phyloP scores from a whole-genome alignment of 2,797 vertebrate species.

The Cynodonichthys magdalenae region DNA sequence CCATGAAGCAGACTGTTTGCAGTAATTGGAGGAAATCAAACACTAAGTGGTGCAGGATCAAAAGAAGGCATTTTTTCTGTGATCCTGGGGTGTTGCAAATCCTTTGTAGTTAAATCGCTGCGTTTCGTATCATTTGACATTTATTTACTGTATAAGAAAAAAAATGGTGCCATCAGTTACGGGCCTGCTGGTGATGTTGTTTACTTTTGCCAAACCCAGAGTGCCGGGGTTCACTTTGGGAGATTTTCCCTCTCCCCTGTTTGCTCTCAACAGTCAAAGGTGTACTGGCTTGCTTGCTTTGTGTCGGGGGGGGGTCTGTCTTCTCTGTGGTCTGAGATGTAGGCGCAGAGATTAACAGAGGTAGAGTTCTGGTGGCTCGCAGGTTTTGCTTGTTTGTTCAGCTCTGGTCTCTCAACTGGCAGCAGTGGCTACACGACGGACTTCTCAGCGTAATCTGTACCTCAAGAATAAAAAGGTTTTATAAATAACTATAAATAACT shows the following conservation, averaged over 20 bases:
- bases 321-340: conserved; percentile 66
- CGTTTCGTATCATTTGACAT: conserved; percentile 80
- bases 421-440: conserved; percentile 3
- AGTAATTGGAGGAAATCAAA: conserved; percentile 82
- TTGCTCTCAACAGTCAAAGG: conserved; percentile 72
- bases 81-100: conserved; percentile 82
- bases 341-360: conserved; percentile 74
- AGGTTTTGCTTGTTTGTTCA: conserved; percentile 71
- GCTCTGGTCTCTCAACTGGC: conserved; percentile 37
- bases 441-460: not conserved
- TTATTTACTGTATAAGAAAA: conserved; percentile 82
- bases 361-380: conserved; percentile 58
- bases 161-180: conserved; percentile 77
- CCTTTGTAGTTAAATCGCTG: conserved; percentile 77
- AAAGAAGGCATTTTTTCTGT: conserved; percentile 77
- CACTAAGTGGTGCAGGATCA: conserved; percentile 78
- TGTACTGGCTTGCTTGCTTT: conserved; percentile 72
- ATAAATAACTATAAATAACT: no score
- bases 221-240: conserved; percentile 65
- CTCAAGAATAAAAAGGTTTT: not conserved
- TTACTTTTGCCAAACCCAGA: conserved; percentile 77
- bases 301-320: conserved; percentile 58
- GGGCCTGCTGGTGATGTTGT: conserved; percentile 67
- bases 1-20: conserved; percentile 57
- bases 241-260: conserved; percentile 66